A percentile compares a stretch with the other conserved stretches of the same genome.
Evolutionary conservation across 2,888 invertebrate genomes (phyloP).

Genomic region (Melanchra persicariae): DNA sequence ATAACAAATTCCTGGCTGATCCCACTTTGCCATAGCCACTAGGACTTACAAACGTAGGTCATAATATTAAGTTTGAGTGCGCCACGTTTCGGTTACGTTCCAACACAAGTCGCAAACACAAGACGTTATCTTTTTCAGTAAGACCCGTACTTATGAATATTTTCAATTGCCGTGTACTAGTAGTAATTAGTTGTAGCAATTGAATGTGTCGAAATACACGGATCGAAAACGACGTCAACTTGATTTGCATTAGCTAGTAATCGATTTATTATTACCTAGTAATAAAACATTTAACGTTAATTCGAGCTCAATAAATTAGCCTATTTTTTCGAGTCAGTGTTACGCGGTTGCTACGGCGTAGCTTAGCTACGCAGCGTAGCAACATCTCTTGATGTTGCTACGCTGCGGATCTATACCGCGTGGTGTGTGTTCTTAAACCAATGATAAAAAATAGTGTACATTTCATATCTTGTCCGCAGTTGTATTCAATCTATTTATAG

Average conservation of each 20-base stretch:
- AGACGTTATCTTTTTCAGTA: not conserved
- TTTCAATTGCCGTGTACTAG: not conserved
- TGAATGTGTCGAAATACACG: not conserved
- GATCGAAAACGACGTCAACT: not conserved
- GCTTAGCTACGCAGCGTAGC: not conserved
- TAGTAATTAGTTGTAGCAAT: not conserved
- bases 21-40: slow-evolving; percentile 76
- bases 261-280: not conserved
- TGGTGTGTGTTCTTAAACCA: too few relatives aligned
- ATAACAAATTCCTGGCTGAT: slow-evolving; percentile 89
- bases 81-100: slow-evolving; percentile 48
- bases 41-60: slow-evolving; percentile 73
- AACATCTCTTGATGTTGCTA: too few relatives aligned
- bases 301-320: not conserved
- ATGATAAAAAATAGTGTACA: not conserved
- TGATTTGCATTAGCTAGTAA: not conserved
- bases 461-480: not conserved
- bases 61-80: slow-evolving; percentile 66
- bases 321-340: not conserved
- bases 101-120: not conserved
- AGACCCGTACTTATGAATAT: not conserved
- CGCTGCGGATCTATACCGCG: not conserved
- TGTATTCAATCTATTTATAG: too few relatives aligned
- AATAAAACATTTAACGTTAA: not conserved
- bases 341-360: not conserved